Evolutionary conservation across 2,888 invertebrate genomes (phyloP).

Genomic region (Sinodicranocentrus sp.): DNA sequence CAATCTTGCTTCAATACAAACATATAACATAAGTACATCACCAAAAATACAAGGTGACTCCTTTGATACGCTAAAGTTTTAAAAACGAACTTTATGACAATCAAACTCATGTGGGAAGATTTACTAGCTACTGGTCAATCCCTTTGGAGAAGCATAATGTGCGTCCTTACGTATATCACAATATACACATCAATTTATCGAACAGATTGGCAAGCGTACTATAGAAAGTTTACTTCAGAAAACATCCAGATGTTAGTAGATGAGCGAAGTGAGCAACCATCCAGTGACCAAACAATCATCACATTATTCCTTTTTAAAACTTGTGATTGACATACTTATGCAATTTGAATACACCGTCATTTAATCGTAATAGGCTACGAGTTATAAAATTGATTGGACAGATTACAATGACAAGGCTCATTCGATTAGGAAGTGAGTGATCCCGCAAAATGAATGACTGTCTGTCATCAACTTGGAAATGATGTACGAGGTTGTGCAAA

Average conservation of each 20-base stretch:
- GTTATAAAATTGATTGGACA: constrained; percentile 58
- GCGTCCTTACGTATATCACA: no score
- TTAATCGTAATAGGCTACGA: constrained; percentile 14
- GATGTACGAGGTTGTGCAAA: constrained; percentile 61
- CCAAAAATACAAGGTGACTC: not conserved
- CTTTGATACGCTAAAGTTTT: constrained; percentile 3
- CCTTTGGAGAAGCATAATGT: no score
- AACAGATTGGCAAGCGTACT: no score
- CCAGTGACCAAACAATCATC: constrained; percentile 15
- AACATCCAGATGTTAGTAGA: constrained; percentile 10
- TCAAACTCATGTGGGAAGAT: constrained; percentile 48
- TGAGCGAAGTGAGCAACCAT: not conserved
- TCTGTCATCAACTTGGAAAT: constrained; percentile 59
- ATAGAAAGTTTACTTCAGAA: not conserved
- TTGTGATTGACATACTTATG: constrained; percentile 42
- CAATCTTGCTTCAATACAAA: no score
- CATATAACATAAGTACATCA: no score
- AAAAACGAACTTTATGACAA: constrained; percentile 26
- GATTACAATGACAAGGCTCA: constrained; percentile 62
- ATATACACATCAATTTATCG: no score
- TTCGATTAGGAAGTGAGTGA: constrained; percentile 65
- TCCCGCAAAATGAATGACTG: constrained; percentile 48
- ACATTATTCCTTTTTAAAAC: constrained; percentile 1
- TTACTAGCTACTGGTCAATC: constrained; percentile 27
- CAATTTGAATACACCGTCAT: constrained; percentile 5